A percentile compares a stretch with the other conserved stretches of the same genome.
Conservation (phyloP, 2,113 vertebrate genomes). For the Phainopepla nitens region DNA sequence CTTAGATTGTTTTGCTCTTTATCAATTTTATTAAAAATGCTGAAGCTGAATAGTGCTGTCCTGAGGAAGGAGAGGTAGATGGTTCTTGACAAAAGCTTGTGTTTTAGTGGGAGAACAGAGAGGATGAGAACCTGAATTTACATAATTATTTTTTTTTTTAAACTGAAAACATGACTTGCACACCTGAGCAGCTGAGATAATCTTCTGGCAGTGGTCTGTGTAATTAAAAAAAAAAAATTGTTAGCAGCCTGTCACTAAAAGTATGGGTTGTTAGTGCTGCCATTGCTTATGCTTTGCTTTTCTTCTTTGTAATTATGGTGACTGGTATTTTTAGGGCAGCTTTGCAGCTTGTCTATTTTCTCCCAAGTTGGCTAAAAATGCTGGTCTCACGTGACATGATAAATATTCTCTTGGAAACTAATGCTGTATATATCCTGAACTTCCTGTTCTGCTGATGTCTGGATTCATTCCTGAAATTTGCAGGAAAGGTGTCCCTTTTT, state of each 20-base stretch:
- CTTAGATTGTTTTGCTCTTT: not conserved
- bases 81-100: not conserved
- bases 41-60: not conserved
- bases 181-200: not conserved
- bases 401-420: conserved; percentile 14
- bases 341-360: conserved; percentile 48
- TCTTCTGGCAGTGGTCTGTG: not conserved
- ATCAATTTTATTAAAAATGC: not conserved
- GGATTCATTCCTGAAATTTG: not conserved
- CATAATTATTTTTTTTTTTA: not conserved
- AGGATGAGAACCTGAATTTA: not conserved
- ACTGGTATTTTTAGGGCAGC: conserved; percentile 51
- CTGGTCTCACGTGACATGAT: not conserved
- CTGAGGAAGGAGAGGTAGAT: not conserved
- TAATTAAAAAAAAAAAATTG: not conserved
- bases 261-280: not conserved
- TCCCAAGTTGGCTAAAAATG: conserved; percentile 44
- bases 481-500: not conserved
- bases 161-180: not conserved
- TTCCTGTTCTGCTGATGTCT: not conserved
- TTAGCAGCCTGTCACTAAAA: not conserved
- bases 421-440: not conserved
- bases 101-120: not conserved
- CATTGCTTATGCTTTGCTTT: not conserved
- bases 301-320: not conserved